Evolutionary conservation across 2,113 vertebrate species (phyloP).

Genomic region (Alces alces): DNA sequence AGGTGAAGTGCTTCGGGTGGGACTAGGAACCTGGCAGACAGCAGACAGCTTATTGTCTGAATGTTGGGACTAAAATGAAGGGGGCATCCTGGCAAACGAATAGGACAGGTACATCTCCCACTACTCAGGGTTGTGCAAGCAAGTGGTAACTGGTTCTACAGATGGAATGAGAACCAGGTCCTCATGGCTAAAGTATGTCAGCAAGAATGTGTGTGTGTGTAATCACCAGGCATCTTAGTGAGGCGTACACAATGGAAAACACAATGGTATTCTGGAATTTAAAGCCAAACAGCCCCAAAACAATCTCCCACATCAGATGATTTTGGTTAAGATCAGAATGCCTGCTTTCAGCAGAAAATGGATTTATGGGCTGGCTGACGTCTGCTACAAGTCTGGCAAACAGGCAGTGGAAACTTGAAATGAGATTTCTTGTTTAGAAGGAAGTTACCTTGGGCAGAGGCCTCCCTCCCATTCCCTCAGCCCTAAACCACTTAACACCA

Average conservation of each 20-base stretch:
- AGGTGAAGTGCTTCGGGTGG: background rate
- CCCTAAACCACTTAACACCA: background rate
- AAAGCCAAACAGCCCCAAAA: slow-evolving; percentile 42
- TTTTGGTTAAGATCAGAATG: slow-evolving; percentile 63
- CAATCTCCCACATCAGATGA: slow-evolving; percentile 32
- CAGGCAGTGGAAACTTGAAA: slow-evolving; percentile 43
- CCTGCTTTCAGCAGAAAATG: slow-evolving; percentile 42
- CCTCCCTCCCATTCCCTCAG: background rate
- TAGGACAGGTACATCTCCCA: background rate
- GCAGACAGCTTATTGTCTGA: background rate
- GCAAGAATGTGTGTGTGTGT: background rate
- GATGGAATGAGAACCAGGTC: background rate
- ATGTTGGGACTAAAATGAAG: background rate
- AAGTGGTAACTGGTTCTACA: background rate
- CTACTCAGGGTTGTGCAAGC: background rate
- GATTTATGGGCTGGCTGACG: slow-evolving; percentile 16
- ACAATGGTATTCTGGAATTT: slow-evolving; percentile 28
- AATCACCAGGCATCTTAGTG: background rate
- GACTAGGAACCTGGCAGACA: background rate
- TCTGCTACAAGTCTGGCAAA: slow-evolving; percentile 6
- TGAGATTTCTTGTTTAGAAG: slow-evolving; percentile 27
- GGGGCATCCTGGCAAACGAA: background rate
- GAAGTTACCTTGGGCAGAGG: background rate
- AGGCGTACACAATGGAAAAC: slow-evolving; percentile 23
- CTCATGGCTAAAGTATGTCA: background rate